These are phyloP conservation scores for Ophonus ardosiacus DNA, from an alignment of 2,888 invertebrate species.

Conservation along the genomic window DNA sequence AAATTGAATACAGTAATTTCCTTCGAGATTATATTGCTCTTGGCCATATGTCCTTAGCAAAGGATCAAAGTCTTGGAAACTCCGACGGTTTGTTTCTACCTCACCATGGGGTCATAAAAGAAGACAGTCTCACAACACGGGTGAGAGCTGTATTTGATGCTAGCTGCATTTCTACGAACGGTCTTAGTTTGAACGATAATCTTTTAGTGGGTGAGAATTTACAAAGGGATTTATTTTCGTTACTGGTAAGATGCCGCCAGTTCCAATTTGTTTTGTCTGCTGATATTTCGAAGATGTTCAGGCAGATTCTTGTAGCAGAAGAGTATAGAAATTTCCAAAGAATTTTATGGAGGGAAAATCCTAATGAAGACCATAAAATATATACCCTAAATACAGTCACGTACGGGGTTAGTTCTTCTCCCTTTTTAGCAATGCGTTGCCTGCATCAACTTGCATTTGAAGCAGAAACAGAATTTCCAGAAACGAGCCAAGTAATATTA, in stretches of 20 bases:
- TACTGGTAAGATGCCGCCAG: conserved; percentile 32
- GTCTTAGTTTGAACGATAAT: conserved; percentile 31
- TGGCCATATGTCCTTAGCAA: conserved; percentile 26
- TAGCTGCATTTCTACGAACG: conserved; percentile 1
- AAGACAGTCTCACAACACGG: conserved; percentile 22
- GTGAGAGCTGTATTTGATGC: conserved; percentile 46
- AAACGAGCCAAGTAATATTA: conserved; percentile 26
- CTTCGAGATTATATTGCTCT: conserved; percentile 33
- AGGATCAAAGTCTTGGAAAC: conserved; percentile 5
- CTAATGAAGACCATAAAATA: not conserved
- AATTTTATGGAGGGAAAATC: conserved; percentile 43
- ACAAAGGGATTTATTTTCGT: conserved; percentile 40
- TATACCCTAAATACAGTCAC: conserved; percentile 37
- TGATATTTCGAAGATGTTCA: conserved; percentile 48
- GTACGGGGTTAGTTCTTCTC: conserved; percentile 10
- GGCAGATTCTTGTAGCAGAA: conserved; percentile 15
- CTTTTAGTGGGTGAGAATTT: conserved; percentile 26
- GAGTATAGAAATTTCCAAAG: conserved; percentile 41
- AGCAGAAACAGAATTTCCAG: conserved; percentile 19
- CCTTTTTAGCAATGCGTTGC: conserved; percentile 42
- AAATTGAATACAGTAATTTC: conserved; percentile 29
- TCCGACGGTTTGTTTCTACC: conserved; percentile 24
- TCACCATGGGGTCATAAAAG: conserved; percentile 46
- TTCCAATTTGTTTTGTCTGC: conserved; percentile 40
- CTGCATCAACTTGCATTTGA: conserved; percentile 44